Conservation (phyloP, 2,113 vertebrate species). For the Pseudorhombus dupliciocellatus region DNA sequence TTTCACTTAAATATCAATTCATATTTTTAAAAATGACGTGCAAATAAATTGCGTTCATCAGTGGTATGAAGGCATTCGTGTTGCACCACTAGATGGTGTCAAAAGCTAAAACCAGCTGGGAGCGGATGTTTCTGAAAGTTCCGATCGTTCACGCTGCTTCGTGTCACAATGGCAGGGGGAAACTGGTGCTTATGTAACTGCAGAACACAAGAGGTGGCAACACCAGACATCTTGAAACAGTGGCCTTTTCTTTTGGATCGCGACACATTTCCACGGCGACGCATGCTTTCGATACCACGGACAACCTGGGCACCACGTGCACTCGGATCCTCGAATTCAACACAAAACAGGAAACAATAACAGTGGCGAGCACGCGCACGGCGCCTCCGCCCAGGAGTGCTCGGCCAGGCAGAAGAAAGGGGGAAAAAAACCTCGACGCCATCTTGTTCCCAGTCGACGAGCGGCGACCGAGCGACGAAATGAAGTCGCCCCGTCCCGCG, state of each 20-base stretch:
- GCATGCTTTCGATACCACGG: neutral
- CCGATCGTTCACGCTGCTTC: neutral
- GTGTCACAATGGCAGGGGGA: neutral
- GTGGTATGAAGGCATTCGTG: neutral
- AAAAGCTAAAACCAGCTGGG: neutral
- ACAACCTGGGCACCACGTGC: neutral
- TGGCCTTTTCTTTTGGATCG: neutral
- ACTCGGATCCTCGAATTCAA: neutral
- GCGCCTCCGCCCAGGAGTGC: conserved; percentile 68
- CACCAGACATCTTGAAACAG: too few relatives aligned
- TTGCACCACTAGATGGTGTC: conserved; percentile 69
- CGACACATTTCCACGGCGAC: neutral
- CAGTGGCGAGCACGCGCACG: conserved; percentile 65
- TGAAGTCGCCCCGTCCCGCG: neutral
- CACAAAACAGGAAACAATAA: conserved; percentile 67
- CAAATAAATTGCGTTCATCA: neutral
- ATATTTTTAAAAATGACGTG: too few relatives aligned
- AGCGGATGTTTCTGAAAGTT: neutral
- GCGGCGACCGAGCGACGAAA: neutral
- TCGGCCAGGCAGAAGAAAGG: conserved; percentile 5
- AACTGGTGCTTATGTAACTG: conserved; percentile 39
- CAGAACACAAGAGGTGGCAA: rapidly evolving
- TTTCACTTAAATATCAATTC: too few relatives aligned
- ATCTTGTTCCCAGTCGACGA: conserved; percentile 72
- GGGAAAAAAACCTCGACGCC: conserved; percentile 61